Evolutionary conservation across 2,888 invertebrate species (phyloP), one percentile per base, ranked within the genome.

Genomic region (Oxystoma pomonae): DNA sequence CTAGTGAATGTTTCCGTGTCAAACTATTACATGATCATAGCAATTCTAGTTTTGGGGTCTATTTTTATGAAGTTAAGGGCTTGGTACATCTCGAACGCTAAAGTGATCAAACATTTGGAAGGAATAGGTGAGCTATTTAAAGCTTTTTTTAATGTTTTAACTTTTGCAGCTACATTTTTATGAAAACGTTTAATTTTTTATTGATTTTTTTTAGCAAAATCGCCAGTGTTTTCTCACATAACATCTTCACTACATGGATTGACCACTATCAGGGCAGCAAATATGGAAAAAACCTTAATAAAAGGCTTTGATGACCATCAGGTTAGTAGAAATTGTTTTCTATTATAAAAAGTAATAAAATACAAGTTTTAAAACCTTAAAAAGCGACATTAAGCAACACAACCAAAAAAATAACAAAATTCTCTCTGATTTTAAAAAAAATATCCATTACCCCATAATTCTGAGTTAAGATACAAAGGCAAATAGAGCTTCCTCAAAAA

Each of bases 41-140:
- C 86, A 0, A 86, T 88, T 50, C 71, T 84, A 0, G 78, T 87
- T 1, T 82, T 91, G 66, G 85, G 84, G 9, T 69, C 84, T 16
- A 71, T 88, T n/a, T 90, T 91, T 81, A 83, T 85, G 70, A 73
- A 85, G 67, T 83, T 90, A 73, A 82, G 90, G 16, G 70, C 80
- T 20, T 81, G 89, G 72, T 92, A 90, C 75, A 81, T 92, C 60
- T 78, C 80, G 58, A 88, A 90, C 1, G 89, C 91, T 0, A 85
- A 89, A 71, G 86, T 86, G 70, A 82, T 92, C 60, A 93, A 87
- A 80, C 84, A 87, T 80, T 78, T 83, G 12, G 84, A 84, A 73
- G 83, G 83, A 63, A 76, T 77, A 59, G 80, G 83, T 83, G 76
- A 77, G 77, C 71, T 61, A 56, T 16, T 50, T n/a, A 50, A 50